A percentile compares a stretch with the other conserved stretches of the same genome.
These are phyloP conservation scores for Tolmerus cingulatus DNA, from an alignment of 2,888 invertebrate genomes.

Conservation along the genomic window DNA sequence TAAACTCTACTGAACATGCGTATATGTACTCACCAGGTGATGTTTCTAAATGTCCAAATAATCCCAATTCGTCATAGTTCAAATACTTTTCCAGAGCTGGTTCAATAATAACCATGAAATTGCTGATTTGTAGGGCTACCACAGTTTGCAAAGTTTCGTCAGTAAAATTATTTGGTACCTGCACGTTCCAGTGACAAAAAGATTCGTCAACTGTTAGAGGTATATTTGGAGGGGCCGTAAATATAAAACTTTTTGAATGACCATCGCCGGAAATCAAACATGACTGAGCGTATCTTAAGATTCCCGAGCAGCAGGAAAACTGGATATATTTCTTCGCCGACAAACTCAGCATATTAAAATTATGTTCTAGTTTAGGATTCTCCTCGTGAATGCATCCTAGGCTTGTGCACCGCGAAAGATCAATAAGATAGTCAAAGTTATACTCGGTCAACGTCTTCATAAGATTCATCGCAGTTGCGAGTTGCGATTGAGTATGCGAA, in stretches of 20 bases:
- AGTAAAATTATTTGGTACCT: constrained; percentile 19
- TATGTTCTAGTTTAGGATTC: neutral
- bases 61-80: constrained; percentile 64
- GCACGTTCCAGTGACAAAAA: constrained; percentile 21
- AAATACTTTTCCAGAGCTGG: constrained; percentile 73
- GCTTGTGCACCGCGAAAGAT: neutral
- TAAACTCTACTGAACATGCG: too few relatives aligned
- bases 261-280: neutral
- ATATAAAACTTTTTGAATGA: neutral
- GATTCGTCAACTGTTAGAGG: neutral
- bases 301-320: neutral
- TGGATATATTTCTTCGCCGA: neutral
- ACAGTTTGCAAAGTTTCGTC: constrained; percentile 62
- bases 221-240: constrained; percentile 26
- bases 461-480: neutral
- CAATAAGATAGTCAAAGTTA: neutral
- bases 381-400: neutral
- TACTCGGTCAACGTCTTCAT: neutral
- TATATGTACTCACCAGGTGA: neutral
- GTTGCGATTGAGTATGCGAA: constrained; percentile 38
- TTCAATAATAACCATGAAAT: constrained; percentile 68
- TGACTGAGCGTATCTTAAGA: neutral
- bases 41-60: neutral
- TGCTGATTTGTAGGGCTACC: constrained; percentile 65
- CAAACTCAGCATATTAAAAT: neutral